Evolutionary conservation across 2,113 vertebrate species (phyloP), one percentile per base, ranked within the genome.

Genomic region (Ramphastos sulfuratus): DNA sequence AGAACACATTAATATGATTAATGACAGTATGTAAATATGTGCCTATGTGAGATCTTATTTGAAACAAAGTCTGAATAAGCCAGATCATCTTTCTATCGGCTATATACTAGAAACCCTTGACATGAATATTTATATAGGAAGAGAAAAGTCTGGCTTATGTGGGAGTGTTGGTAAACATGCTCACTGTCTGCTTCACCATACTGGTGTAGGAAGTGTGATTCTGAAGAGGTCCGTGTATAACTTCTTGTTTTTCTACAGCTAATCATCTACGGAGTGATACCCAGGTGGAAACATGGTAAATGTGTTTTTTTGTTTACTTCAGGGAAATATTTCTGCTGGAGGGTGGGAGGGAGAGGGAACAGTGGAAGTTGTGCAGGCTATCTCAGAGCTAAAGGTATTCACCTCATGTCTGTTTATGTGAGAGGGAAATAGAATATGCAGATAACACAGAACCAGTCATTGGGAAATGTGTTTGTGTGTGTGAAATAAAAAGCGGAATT

Each of bases 221-320:
- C 54, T 77, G 58, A 82, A 89, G 56, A 89, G 7, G 18, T 72
- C 82, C 91, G 33, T 31, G 56, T 84, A 16, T 80, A 90, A 88
- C 35, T 85, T 76, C n/a, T 71, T 94, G 90, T 96, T 94, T 96
- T 89, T 55, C 83, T 96, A 10, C 95, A 99, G 98, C 98, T 94
- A 98, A 99, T 97, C 98, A 98, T 44, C 98, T 99, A 44, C 98
- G 97, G 92, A 97, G 93, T 79, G 96, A 97, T 93, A 83, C 96
- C 65, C 98, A 97, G 91, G 93, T 97, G 90, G 98, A 98, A 92
- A 95, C 97, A 71, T 97, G 98, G 98, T 98, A 97, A 94, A 95
- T 84, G 78, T 84, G 35, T 85, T 87, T 59, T 92, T 19, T 91
- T 82, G 23, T 91, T 94, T 88, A 19, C 17, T 82, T 96, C 78